Conservation (phyloP, 2,113 vertebrate genomes). For the Menidia beryllina region DNA sequence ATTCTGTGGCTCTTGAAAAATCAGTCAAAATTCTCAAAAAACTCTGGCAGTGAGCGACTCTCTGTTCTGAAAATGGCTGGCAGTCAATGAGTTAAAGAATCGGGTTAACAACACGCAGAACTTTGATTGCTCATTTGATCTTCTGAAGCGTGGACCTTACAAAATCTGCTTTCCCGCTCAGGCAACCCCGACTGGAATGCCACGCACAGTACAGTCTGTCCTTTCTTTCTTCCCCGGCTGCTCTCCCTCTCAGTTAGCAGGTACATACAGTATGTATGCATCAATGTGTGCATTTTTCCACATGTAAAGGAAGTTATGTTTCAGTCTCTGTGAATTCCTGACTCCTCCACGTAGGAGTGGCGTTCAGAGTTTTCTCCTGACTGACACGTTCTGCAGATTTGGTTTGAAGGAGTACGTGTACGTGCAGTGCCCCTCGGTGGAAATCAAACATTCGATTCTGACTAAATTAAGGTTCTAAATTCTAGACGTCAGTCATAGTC, state of each 20-base stretch:
- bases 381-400: too few relatives aligned
- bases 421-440: too few relatives aligned
- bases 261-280: not conserved
- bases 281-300: not conserved
- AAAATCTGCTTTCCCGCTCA: slow-evolving; percentile 16
- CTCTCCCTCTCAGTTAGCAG: not conserved
- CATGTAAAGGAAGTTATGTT: not conserved
- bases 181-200: slow-evolving; percentile 32
- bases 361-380: not conserved
- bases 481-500: too few relatives aligned
- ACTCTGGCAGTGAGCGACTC: too few relatives aligned
- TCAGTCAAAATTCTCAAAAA: too few relatives aligned
- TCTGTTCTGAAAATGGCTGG: too few relatives aligned
- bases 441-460: too few relatives aligned
- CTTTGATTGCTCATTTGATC: slow-evolving; percentile 23
- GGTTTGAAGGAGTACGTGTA: too few relatives aligned
- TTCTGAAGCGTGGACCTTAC: slow-evolving; percentile 18
- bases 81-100: too few relatives aligned
- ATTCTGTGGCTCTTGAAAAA: too few relatives aligned
- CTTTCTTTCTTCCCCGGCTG: not conserved
- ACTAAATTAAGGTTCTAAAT: too few relatives aligned
- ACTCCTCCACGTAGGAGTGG: not conserved
- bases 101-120: not conserved
- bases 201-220: slow-evolving; percentile 18
- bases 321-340: not conserved